Conservation (phyloP, 37 sponge, comb jelly and placozoan genomes). For the Ephydatia muelleri region DNA sequence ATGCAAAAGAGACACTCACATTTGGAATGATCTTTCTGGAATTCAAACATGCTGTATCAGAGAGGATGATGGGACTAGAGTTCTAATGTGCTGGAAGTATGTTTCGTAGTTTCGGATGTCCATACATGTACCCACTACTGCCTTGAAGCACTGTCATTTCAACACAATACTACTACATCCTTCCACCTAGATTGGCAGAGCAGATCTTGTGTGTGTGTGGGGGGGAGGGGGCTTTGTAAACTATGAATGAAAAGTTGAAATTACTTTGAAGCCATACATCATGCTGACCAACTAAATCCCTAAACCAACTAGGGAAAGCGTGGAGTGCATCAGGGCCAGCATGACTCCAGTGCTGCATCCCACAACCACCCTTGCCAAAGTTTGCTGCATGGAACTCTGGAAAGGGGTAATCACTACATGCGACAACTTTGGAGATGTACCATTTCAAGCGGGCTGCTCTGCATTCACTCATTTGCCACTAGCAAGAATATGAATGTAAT, state of each 20-base stretch:
- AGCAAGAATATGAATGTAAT: too few relatives aligned
- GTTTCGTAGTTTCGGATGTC: constrained; percentile 7
- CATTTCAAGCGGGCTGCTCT: too few relatives aligned
- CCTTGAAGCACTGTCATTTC: constrained; percentile 32
- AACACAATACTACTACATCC: constrained; percentile 19
- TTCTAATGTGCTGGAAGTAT: constrained; percentile 51
- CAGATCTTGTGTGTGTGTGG: constrained; percentile 31
- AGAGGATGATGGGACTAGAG: constrained; percentile 38
- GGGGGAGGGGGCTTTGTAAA: constrained; percentile 24
- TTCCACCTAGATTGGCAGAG: constrained; percentile 30
- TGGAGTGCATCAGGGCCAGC: too few relatives aligned
- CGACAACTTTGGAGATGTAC: too few relatives aligned
- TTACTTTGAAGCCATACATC: too few relatives aligned
- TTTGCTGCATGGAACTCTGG: too few relatives aligned
- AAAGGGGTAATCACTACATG: too few relatives aligned
- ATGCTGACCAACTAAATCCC: too few relatives aligned
- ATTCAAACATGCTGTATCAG: constrained; percentile 43
- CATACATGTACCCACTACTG: constrained; percentile 25
- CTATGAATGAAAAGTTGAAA: constrained; percentile 19
- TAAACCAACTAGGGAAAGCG: too few relatives aligned
- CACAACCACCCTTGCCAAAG: too few relatives aligned
- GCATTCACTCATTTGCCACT: too few relatives aligned
- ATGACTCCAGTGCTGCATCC: too few relatives aligned
- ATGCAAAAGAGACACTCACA: constrained; percentile 18
- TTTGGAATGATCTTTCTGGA: constrained; percentile 35